Evolutionary conservation across 2,888 invertebrate genomes (phyloP).

Genomic region (Nymphalis polychloros): DNA sequence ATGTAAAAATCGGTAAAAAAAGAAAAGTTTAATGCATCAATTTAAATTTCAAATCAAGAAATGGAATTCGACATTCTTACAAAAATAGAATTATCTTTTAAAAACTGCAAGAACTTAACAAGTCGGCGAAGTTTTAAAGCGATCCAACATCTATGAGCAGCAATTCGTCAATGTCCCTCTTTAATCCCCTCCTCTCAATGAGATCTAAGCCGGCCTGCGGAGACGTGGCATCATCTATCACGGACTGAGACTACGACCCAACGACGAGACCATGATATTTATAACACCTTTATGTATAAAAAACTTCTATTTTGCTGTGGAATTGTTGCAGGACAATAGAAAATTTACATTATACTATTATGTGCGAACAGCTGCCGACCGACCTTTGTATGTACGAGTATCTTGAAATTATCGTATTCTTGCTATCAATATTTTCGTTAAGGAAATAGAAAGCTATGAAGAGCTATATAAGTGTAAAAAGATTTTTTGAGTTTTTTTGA

Average conservation of each 20-base stretch:
- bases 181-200: conserved; percentile 76
- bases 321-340: conserved; percentile 8
- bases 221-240: conserved; percentile 76
- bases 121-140: conserved; percentile 64
- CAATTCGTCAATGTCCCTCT: conserved; percentile 77
- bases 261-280: conserved; percentile 40
- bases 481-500: too few relatives aligned
- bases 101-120: conserved; percentile 15
- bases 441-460: too few relatives aligned
- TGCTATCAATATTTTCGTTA: too few relatives aligned
- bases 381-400: too few relatives aligned
- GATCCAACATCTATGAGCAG: conserved; percentile 72
- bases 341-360: not conserved
- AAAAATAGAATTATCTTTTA: conserved; percentile 7
- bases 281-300: conserved; percentile 12
- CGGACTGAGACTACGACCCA: conserved; percentile 51
- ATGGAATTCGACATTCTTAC: not conserved
- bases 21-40: too few relatives aligned
- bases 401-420: too few relatives aligned
- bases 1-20: too few relatives aligned
- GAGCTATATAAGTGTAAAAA: too few relatives aligned
- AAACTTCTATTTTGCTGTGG: conserved; percentile 2
- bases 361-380: not conserved
- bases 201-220: conserved; percentile 69
- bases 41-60: not conserved